Evolutionary conservation across 2,113 vertebrate genomes (phyloP).

Genomic region (Lasiurus cinereus): DNA sequence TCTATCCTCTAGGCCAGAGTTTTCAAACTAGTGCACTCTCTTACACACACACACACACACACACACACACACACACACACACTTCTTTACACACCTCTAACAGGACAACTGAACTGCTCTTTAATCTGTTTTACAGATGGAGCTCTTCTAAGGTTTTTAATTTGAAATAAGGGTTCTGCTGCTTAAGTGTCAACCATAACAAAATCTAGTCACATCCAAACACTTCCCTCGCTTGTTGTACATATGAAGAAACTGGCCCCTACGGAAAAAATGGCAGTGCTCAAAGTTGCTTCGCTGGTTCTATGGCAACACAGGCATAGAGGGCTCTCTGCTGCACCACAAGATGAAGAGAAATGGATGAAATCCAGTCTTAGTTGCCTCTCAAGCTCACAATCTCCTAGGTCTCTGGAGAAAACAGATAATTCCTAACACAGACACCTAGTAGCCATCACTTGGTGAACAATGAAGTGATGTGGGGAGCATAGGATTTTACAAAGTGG

Average conservation of each 20-base stretch:
- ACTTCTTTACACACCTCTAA: neutral
- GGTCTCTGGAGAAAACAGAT: constrained; percentile 35
- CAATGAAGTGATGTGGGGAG: neutral
- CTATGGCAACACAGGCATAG: neutral
- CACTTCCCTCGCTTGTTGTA: constrained; percentile 16
- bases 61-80: neutral
- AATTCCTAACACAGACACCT: constrained; percentile 5
- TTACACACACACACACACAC: too few species aligned
- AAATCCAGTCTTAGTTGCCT: constrained; percentile 7
- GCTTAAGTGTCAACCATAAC: constrained; percentile 22
- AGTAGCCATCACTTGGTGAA: neutral
- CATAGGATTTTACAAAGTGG: neutral
- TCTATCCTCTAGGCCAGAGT: neutral
- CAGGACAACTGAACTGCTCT: neutral
- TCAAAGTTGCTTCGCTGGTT: constrained; percentile 1
- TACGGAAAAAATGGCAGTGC: neutral
- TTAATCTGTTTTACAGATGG: neutral
- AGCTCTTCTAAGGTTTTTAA: constrained; percentile 10
- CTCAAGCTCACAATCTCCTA: neutral
- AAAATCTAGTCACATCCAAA: neutral
- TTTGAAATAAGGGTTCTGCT: neutral
- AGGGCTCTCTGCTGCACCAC: neutral
- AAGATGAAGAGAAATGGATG: neutral
- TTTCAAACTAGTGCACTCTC: neutral
- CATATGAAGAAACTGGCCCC: neutral